Conservation (phyloP, 1,140 invertebrate genomes). For the Musca domestica region DNA sequence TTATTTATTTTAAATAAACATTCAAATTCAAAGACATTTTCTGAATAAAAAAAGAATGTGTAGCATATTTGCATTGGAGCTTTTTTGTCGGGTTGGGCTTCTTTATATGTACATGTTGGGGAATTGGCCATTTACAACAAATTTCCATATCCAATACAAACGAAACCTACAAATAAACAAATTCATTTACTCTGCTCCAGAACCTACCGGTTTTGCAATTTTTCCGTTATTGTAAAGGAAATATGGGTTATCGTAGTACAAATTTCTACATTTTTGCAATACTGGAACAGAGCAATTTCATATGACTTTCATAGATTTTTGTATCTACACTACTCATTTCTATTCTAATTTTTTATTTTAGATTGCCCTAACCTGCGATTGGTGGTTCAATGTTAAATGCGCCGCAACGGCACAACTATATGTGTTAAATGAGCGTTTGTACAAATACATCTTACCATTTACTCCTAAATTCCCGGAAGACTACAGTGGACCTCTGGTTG, state of each 20-base stretch:
- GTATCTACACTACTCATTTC: background rate
- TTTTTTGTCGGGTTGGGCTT: too few species aligned
- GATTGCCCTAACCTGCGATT: slow-evolving; percentile 76
- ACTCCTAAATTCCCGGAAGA: slow-evolving; percentile 85
- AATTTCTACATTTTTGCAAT: too few species aligned
- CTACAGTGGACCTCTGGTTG: slow-evolving; percentile 79
- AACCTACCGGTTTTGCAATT: too few species aligned
- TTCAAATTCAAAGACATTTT: background rate
- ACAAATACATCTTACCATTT: slow-evolving; percentile 82
- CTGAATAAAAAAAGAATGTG: background rate
- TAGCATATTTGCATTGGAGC: background rate
- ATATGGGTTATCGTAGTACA: too few species aligned
- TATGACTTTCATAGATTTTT: too few species aligned
- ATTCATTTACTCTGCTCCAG: too few species aligned
- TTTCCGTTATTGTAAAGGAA: too few species aligned
- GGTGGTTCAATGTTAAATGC: slow-evolving; percentile 91
- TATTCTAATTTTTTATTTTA: slow-evolving; percentile 9
- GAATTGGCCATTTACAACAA: too few species aligned
- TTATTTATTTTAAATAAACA: background rate
- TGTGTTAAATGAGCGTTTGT: slow-evolving; percentile 81
- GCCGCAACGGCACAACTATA: slow-evolving; percentile 78
- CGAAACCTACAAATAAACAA: too few species aligned
- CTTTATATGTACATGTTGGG: too few species aligned
- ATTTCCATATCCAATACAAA: too few species aligned
- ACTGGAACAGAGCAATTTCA: too few species aligned